phyloP scores from a whole-genome alignment of 2,888 invertebrate genomes.

The Buathra laborator region DNA sequence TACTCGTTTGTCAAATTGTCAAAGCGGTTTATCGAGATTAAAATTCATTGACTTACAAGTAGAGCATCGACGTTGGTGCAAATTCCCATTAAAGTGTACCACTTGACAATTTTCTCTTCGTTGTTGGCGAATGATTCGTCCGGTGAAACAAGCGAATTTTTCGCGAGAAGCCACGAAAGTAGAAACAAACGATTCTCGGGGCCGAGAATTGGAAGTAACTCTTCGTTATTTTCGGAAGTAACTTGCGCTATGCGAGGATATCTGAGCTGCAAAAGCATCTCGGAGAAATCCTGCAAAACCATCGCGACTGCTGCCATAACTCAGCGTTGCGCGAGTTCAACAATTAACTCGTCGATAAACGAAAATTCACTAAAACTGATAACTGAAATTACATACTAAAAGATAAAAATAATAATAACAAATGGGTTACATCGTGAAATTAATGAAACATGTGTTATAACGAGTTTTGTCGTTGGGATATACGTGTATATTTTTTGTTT shows the following conservation, averaged over 20 bases:
- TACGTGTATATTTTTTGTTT: background rate
- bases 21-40: background rate
- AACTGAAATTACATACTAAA: background rate
- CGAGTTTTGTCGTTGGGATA: background rate
- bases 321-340: background rate
- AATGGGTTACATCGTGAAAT: background rate
- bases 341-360: background rate
- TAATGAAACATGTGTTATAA: background rate
- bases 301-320: conserved; percentile 67
- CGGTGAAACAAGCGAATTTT: conserved; percentile 62
- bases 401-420: background rate
- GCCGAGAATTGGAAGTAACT: conserved; percentile 72
- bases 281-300: conserved; percentile 73
- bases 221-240: conserved; percentile 69
- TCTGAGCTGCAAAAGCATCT: conserved; percentile 72
- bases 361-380: background rate
- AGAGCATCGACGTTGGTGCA: conserved; percentile 72
- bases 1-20: background rate
- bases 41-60: conserved; percentile 71
- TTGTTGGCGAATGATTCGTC: conserved; percentile 65
- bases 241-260: conserved; percentile 79
- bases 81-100: conserved; percentile 77
- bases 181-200: conserved; percentile 75
- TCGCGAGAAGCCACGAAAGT: conserved; percentile 76
- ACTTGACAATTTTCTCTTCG: conserved; percentile 71